phyloP scores from a whole-genome alignment of 1,140 invertebrate genomes.

The Drosophila setifemur region DNA sequence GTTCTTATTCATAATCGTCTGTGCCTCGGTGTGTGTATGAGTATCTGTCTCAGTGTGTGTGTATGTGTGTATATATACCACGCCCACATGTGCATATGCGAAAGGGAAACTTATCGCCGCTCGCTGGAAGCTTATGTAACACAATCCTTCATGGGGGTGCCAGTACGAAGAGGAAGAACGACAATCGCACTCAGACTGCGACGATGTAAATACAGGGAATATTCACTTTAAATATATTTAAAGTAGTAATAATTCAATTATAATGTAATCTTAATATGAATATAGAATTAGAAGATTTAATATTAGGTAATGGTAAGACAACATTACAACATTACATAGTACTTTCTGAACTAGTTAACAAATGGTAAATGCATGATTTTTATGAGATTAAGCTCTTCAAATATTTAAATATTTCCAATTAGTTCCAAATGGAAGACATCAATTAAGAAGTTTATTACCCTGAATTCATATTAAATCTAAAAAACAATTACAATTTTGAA shows the following conservation, averaged over 20 bases:
- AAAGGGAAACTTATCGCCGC: conserved; percentile 51
- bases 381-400: no score
- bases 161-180: not conserved
- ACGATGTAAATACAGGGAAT: conserved; percentile 32
- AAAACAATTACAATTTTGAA: no score
- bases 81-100: conserved; percentile 46
- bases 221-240: not conserved
- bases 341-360: no score
- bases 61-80: conserved; percentile 30
- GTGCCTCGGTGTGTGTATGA: not conserved
- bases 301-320: no score
- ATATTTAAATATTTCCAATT: no score
- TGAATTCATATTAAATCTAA: no score
- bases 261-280: no score
- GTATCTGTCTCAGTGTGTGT: not conserved
- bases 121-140: conserved; percentile 63
- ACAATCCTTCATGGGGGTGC: conserved; percentile 58
- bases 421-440: no score
- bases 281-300: no score
- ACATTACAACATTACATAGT: no score
- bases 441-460: no score
- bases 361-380: no score
- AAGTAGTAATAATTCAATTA: not conserved
- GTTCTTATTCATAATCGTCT: conserved; percentile 26
- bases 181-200: not conserved